phyloP scores from a whole-genome alignment of 2,888 invertebrate genomes.

The Dynastes hyllus region DNA sequence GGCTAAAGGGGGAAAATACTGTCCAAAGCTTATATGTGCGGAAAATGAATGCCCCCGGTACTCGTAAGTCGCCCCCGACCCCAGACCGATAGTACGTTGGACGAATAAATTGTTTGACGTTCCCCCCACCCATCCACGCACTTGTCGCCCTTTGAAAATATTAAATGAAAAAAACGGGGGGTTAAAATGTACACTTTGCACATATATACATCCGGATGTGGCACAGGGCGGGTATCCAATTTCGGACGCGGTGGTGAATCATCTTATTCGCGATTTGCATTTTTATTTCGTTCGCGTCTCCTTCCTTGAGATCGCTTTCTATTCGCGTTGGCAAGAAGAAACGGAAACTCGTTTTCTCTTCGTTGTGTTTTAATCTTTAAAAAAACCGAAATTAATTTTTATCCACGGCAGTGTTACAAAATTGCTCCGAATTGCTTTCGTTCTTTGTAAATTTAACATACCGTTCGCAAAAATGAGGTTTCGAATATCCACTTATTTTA shows the following conservation, averaged over 20 bases:
- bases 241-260: conserved; percentile 5
- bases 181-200: conserved; percentile 19
- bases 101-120: neutral
- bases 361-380: conserved; percentile 5
- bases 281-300: conserved; percentile 3
- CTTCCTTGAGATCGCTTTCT: neutral
- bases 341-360: neutral
- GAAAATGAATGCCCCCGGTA: neutral
- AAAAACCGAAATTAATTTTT: conserved; percentile 6
- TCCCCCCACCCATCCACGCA: neutral
- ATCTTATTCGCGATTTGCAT: conserved; percentile 8
- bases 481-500: no score
- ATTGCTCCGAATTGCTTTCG: neutral
- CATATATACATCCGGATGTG: conserved; percentile 8
- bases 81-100: neutral
- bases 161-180: neutral
- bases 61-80: no score
- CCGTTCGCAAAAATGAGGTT: no score
- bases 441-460: no score
- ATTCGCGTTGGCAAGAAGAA: neutral
- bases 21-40: neutral
- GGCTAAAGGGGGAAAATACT: no score
- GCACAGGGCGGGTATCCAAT: conserved; percentile 1
- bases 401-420: neutral
- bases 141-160: conserved; percentile 12